These are phyloP conservation scores for Drosophila tanythrix DNA, from an alignment of 2,888 invertebrate genomes.

Conservation along the genomic window DNA sequence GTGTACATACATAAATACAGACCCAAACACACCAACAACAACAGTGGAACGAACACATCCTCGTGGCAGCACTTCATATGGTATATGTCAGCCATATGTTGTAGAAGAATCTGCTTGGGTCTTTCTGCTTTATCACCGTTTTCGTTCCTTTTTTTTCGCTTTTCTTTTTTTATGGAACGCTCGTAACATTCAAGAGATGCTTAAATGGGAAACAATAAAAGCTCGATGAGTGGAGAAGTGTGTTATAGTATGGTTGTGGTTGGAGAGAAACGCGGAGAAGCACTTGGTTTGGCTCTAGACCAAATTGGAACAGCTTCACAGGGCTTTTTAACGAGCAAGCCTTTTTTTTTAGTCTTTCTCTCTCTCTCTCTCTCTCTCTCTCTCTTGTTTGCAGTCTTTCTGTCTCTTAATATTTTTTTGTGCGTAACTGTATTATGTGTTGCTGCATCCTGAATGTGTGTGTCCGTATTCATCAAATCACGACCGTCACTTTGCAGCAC, in stretches of 20 bases:
- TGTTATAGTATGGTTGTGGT: not conserved
- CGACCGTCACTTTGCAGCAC: slow-evolving; percentile 62
- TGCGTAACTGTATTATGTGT: slow-evolving; percentile 20
- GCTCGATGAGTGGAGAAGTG: slow-evolving; percentile 28
- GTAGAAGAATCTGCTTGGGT: slow-evolving; percentile 40
- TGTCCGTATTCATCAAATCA: slow-evolving; percentile 53
- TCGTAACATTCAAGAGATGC: slow-evolving; percentile 76
- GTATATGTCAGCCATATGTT: slow-evolving; percentile 42
- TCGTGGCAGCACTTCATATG: slow-evolving; percentile 5
- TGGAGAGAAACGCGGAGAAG: not conserved
- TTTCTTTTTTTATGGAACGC: slow-evolving; percentile 64
- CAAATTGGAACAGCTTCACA: slow-evolving; percentile 40
- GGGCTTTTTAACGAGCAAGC: slow-evolving; percentile 45
- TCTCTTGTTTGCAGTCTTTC: not conserved
- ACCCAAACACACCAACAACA: slow-evolving; percentile 10
- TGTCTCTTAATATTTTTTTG: not conserved
- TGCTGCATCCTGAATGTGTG: slow-evolving; percentile 38
- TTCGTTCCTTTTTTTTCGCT: not conserved
- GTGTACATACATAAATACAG: not conserved
- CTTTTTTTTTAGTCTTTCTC: slow-evolving; percentile 1
- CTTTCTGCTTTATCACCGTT: slow-evolving; percentile 51
- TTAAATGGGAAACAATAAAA: slow-evolving; percentile 72
- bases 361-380: not conserved
- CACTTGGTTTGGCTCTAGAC: slow-evolving; percentile 35
- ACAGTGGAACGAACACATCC: slow-evolving; percentile 2